Conservation (phyloP, 2,888 invertebrate species). For the Chaetogeoica ovagalla region DNA sequence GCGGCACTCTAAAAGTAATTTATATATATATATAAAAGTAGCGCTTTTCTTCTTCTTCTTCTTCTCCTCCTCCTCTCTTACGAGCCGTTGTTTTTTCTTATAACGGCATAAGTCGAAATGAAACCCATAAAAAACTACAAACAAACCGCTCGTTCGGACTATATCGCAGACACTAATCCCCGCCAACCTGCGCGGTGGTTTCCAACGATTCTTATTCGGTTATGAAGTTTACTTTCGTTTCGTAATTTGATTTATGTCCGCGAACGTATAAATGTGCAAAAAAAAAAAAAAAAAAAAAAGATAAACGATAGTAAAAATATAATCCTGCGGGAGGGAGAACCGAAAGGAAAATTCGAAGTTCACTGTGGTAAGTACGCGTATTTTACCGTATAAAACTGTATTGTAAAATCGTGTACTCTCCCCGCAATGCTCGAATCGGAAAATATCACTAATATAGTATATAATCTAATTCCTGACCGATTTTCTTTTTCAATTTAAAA, state of each 20-base stretch:
- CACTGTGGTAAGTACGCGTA: neutral
- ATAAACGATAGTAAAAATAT: conserved; percentile 19
- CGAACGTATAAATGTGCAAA: neutral
- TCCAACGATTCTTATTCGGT: neutral
- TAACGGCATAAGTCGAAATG: conserved; percentile 21
- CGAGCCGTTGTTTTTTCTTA: neutral
- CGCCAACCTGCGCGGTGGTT: neutral
- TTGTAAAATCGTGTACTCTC: no score
- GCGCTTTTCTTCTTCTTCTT: neutral
- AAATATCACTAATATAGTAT: no score
- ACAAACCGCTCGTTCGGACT: conserved; percentile 3
- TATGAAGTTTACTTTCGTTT: no score
- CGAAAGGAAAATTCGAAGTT: neutral
- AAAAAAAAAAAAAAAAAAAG: neutral
- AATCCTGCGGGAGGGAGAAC: neutral
- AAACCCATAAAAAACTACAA: conserved; percentile 38
- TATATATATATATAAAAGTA: conserved; percentile 11
- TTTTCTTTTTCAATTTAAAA: no score
- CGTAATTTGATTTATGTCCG: conserved; percentile 6
- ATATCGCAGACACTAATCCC: conserved; percentile 23
- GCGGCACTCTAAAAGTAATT: conserved; percentile 44
- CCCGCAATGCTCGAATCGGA: no score
- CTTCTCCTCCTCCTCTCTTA: neutral
- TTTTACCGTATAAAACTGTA: no score
- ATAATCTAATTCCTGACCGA: no score